A percentile compares a stretch with the other conserved stretches of the same genome.
Conservation (phyloP, 1,140 invertebrate species). For the Orchestia grillus region DNA sequence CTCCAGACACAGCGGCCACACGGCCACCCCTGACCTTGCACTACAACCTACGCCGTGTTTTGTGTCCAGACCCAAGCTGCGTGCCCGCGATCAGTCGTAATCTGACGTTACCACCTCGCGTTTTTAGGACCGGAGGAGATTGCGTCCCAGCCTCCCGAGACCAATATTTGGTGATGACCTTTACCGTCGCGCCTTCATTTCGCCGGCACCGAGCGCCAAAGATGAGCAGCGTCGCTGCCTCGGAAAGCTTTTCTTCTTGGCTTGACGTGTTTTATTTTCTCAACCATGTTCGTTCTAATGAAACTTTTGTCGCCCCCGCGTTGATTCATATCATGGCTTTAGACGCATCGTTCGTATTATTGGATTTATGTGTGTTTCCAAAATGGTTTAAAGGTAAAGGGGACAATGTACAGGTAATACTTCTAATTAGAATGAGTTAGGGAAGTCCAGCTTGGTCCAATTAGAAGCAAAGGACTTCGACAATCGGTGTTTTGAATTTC, state of each 20-base stretch:
- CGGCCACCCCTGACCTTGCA: too few species aligned
- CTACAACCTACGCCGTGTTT: not conserved
- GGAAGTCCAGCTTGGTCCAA: too few species aligned
- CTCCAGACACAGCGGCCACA: too few species aligned
- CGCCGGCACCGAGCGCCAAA: not conserved
- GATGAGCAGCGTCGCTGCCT: not conserved
- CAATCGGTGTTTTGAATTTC: too few species aligned
- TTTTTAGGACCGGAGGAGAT: conserved; percentile 36
- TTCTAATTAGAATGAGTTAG: too few species aligned
- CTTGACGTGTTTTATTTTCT: not conserved
- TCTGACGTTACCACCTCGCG: conserved; percentile 12
- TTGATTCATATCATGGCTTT: not conserved
- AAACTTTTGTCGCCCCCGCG: not conserved
- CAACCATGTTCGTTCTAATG: not conserved
- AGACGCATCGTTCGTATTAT: not conserved
- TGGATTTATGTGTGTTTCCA: not conserved
- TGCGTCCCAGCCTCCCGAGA: not conserved
- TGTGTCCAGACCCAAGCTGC: not conserved
- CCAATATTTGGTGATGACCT: conserved; percentile 55
- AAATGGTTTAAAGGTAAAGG: not conserved
- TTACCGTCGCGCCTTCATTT: conserved; percentile 15
- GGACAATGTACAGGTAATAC: not conserved
- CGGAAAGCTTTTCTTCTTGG: not conserved
- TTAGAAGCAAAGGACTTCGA: too few species aligned
- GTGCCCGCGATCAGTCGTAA: conserved; percentile 36